phyloP scores from a whole-genome alignment of 2,113 vertebrate genomes.

The Felis chaus region DNA sequence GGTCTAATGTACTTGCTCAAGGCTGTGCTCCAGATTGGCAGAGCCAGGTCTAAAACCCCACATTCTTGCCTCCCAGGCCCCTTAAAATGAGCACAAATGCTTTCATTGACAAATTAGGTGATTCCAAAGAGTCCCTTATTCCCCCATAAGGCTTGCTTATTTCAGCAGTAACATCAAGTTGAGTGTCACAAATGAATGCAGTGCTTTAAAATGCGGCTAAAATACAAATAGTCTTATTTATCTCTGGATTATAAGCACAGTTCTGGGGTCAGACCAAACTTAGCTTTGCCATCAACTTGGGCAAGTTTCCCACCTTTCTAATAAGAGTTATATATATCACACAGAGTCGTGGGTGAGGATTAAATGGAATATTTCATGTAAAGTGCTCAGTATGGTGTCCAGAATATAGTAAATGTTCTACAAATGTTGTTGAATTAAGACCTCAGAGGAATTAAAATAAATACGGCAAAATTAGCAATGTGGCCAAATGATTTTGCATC shows the following conservation, averaged over 20 bases:
- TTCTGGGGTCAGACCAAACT: neutral
- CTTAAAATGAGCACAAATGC: neutral
- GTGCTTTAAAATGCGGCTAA: neutral
- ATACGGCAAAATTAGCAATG: neutral
- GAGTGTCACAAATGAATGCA: neutral
- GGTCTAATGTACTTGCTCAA: neutral
- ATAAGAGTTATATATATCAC: neutral
- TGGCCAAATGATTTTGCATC: neutral
- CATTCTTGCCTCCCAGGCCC: neutral
- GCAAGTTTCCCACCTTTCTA: neutral
- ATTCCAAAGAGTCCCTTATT: neutral
- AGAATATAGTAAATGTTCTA: neutral
- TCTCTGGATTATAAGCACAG: neutral
- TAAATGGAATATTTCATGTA: neutral
- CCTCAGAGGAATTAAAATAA: neutral
- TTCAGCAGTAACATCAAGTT: neutral
- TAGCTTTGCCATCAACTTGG: neutral
- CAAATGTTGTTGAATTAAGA: neutral
- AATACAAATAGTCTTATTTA: neutral
- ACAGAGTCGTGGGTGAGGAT: neutral
- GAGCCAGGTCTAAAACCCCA: neutral
- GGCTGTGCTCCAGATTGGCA: neutral
- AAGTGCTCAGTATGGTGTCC: neutral
- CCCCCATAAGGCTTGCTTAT: neutral
- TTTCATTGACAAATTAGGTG: neutral